Conservation (phyloP, 35 echinoderm and acorn worm species). For the Ophioderma brevispina region DNA sequence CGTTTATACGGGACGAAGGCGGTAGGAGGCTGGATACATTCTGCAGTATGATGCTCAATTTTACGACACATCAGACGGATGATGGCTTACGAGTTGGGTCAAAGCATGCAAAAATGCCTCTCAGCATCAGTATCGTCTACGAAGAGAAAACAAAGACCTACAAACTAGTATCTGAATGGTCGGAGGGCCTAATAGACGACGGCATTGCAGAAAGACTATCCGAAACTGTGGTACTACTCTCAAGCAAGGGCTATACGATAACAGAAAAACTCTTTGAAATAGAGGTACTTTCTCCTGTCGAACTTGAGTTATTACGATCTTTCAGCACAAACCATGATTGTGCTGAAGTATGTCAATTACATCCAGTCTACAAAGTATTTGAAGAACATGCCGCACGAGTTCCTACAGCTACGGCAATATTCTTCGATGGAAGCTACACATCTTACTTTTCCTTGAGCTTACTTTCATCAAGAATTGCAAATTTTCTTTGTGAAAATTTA, state of each 20-base stretch:
- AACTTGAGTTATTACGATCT: neutral
- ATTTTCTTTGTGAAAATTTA: neutral
- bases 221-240: neutral
- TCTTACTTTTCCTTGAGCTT: neutral
- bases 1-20: neutral
- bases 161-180: neutral
- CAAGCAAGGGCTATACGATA: neutral
- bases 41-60: slow-evolving; percentile 4
- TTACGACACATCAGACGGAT: neutral
- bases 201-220: neutral
- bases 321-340: neutral
- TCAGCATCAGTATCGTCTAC: neutral
- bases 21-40: neutral
- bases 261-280: neutral
- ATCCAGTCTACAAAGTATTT: neutral
- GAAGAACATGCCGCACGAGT: neutral
- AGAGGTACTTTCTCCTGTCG: neutral
- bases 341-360: neutral
- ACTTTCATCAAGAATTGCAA: neutral
- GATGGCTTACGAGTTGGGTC: neutral
- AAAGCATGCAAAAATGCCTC: slow-evolving; percentile 19
- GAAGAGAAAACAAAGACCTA: neutral
- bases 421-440: neutral
- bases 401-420: neutral
- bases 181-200: neutral